phyloP scores from a whole-genome alignment of 2,888 invertebrate genomes.

The Gryllus longicercus region DNA sequence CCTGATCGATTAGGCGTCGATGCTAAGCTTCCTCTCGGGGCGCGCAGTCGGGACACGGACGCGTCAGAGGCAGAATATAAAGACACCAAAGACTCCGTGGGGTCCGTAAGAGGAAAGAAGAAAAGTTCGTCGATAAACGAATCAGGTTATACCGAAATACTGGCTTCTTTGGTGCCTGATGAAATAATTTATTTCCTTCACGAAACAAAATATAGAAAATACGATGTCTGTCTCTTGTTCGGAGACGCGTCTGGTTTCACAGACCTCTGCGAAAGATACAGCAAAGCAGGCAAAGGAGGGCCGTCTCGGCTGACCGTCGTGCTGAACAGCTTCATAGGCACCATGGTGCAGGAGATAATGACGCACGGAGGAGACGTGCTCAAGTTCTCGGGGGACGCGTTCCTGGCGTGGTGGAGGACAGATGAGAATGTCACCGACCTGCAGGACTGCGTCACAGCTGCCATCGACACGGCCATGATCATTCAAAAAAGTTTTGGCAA shows the following conservation, averaged over 20 bases:
- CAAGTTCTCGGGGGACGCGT: conserved; percentile 66
- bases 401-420: conserved; percentile 63
- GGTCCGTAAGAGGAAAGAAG: no score
- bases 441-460: conserved; percentile 59
- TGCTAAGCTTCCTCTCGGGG: no score
- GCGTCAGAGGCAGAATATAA: no score
- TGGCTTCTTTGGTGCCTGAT: not conserved
- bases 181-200: not conserved
- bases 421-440: conserved; percentile 40
- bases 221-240: not conserved
- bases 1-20: no score
- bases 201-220: not conserved
- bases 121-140: not conserved
- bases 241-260: conserved; percentile 54
- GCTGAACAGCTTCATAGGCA: conserved; percentile 66
- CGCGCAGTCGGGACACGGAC: no score
- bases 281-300: conserved; percentile 61
- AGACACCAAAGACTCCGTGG: no score
- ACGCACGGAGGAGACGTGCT: conserved; percentile 63
- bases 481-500: conserved; percentile 65
- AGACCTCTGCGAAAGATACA: conserved; percentile 63
- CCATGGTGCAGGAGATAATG: conserved; percentile 67
- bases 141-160: not conserved
- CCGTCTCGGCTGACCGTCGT: conserved; percentile 67
- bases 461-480: conserved; percentile 63